Conservation (phyloP, 2,113 vertebrate species). For the Tympanuchus pallidicinctus region DNA sequence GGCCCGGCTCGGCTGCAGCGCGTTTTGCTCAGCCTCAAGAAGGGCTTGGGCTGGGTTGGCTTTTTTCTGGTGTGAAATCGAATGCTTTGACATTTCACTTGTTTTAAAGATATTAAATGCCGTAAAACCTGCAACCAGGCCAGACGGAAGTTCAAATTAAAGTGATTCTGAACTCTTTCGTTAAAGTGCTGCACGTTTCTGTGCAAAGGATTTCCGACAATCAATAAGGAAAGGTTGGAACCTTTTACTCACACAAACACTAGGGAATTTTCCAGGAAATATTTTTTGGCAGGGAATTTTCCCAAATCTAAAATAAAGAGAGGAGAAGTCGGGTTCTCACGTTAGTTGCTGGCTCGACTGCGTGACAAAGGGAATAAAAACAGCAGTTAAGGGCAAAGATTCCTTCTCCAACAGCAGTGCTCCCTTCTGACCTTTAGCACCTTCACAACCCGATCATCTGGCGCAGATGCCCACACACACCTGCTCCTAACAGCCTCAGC, state of each 20-base stretch:
- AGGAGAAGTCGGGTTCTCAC: constrained; percentile 67
- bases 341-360: constrained; percentile 46
- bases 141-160: not conserved
- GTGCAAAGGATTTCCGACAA: constrained; percentile 51
- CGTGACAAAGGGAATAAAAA: constrained; percentile 1
- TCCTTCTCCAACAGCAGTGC: not conserved
- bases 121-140: constrained; percentile 43
- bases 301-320: constrained; percentile 80
- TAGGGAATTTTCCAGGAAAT: constrained; percentile 71
- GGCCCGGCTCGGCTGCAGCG: not conserved
- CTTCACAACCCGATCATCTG: not conserved
- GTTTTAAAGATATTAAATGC: not conserved
- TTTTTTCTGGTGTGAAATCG: fast-evolving
- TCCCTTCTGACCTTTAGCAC: not conserved
- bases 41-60: too few relatives aligned
- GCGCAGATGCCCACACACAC: not conserved
- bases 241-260: constrained; percentile 80
- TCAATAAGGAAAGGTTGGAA: constrained; percentile 64
- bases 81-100: not conserved
- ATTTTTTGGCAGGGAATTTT: constrained; percentile 70
- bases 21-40: not conserved
- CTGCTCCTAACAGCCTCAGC: not conserved
- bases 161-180: constrained; percentile 43
- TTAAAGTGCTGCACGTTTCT: constrained; percentile 31
- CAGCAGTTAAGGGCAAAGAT: not conserved